A percentile compares a stretch with the other conserved stretches of the same genome.
Conservation (phyloP, 2,888 invertebrate genomes). For the Troilus luridus region DNA sequence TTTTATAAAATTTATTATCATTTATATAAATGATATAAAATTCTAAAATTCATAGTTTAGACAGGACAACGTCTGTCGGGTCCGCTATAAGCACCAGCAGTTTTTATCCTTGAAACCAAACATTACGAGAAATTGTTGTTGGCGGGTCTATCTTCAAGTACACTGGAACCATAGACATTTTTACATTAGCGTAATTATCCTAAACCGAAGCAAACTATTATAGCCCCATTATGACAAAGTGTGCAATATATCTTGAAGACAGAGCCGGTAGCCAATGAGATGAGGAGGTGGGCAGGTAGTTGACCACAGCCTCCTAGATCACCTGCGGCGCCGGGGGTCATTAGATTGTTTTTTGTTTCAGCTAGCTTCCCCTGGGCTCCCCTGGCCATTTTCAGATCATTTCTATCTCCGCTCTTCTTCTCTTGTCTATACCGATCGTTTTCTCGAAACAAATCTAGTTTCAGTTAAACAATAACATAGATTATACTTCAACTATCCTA, state of each 20-base stretch:
- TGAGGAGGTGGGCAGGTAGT: background rate
- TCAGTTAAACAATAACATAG: background rate
- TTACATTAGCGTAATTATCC: too few relatives aligned
- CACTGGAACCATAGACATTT: too few relatives aligned
- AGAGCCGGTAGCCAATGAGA: background rate
- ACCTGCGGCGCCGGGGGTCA: background rate
- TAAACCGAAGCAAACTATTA: background rate
- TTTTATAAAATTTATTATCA: too few relatives aligned
- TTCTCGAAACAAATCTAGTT: background rate
- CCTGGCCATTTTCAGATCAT: background rate
- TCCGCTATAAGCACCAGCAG: too few relatives aligned
- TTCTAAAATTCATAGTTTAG: too few relatives aligned
- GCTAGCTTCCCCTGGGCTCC: background rate
- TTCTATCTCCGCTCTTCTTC: background rate
- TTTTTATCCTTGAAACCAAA: too few relatives aligned
- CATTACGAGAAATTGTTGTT: too few relatives aligned
- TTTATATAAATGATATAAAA: too few relatives aligned
- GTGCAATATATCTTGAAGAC: background rate
- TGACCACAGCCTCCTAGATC: constrained; percentile 14
- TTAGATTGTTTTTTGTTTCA: constrained; percentile 27
- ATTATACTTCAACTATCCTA: too few relatives aligned
- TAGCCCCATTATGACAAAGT: background rate
- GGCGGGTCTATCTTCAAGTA: too few relatives aligned
- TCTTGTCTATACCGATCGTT: background rate
- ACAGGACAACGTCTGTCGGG: too few relatives aligned